Conservation (phyloP, 2,797 vertebrate species). For the Luscinia luscinia region DNA sequence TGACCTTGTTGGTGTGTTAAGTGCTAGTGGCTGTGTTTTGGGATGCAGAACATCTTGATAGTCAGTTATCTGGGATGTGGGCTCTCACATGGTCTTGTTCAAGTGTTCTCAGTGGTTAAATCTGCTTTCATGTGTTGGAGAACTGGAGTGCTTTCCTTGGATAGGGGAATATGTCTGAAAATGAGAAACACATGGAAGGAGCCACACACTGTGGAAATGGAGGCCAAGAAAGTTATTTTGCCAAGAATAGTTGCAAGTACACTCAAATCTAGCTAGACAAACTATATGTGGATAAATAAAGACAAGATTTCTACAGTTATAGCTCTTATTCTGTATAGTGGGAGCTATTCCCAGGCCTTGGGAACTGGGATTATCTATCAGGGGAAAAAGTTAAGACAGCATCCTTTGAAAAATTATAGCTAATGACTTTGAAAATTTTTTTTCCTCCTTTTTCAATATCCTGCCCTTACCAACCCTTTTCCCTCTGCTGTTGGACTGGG, state of each 20-base stretch:
- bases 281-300: background rate
- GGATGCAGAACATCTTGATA: background rate
- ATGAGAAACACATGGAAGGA: background rate
- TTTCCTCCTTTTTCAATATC: background rate
- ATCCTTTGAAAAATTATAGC: background rate
- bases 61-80: background rate
- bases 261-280: background rate
- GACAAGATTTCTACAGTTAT: background rate
- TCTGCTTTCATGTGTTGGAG: background rate
- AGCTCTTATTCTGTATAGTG: background rate
- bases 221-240: background rate
- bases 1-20: background rate
- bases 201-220: background rate
- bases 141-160: background rate
- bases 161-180: background rate
- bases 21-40: background rate
- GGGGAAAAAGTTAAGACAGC: background rate
- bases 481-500: accelerated
- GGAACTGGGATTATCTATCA: background rate
- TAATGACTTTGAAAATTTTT: background rate
- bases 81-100: background rate
- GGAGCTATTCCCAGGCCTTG: background rate
- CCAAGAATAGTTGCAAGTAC: background rate
- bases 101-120: background rate
- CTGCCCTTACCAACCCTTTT: background rate